Base-by-base conservation (phyloP, 2,888 invertebrate genomes). In the Crematogaster levior region DNA sequence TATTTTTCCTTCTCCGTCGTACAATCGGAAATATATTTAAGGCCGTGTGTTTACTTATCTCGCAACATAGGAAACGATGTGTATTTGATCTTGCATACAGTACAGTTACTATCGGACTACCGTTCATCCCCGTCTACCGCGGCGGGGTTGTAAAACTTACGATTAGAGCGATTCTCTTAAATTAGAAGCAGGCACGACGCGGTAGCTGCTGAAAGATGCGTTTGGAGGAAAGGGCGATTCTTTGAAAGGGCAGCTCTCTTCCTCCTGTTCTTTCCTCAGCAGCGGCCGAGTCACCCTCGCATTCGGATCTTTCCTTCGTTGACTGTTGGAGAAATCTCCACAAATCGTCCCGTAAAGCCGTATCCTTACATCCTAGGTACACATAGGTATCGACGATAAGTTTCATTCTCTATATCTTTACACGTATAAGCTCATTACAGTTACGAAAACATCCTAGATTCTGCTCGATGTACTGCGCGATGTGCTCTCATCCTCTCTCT, bases 361-460 rank as follows among this genome's bases (percentile, higher is more conserved):
- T 43, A 68, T 90, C 91, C 92, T 93, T 92, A 94, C 89, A 46
- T 30, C 46, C 88, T 94, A 93, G 91, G 91, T 94, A 94, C 94
- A 94, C 92, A 93, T 93, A 94, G 91, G 92, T 93, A 94, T 93
- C 91, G 90, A 77, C 77, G 68, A 92, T 94, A 93, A 86, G 21
- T 77, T 77, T 68, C 46, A 34, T 63, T 51, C 65, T 75, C 40
- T 73, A 75, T 48, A 75, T 92, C 90, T 92, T 94, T 94, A 94
- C 93, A 94, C 89, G 85, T 93, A 93, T 94, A 94, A 94, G 94
- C 94, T 94, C 94, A 94, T 94, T 93, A 94, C 91, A 93, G 90
- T 93, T 93, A 92, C 91, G 92, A 92, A 93, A 94, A 93, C 88
- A 80, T 91, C 86, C 83, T 90, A 89, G 51, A 46, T 86, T 70